Evolutionary conservation across 2,797 vertebrate species (phyloP), one percentile per base, ranked within the genome.

Genomic region (Pygocentrus nattereri): DNA sequence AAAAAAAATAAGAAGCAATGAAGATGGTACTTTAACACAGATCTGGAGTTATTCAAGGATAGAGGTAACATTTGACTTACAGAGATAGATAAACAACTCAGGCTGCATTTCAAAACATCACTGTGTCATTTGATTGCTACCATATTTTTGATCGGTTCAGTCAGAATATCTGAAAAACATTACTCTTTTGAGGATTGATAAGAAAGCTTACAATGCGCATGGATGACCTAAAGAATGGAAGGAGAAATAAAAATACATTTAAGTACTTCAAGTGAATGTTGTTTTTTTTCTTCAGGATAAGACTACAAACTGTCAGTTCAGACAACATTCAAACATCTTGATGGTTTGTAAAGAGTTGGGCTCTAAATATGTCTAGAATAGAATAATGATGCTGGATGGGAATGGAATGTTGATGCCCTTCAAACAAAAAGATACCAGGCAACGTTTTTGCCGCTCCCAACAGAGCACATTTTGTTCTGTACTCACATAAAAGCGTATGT

Each of bases 351-450:
- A 68, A 49, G 56, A 61, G 8, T 27, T 50, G 54, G 27, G 47
- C 25, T 77, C 58, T 72, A 65, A 72, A 64, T 72, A 65, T 56
- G 65, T 54, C 74, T n/a, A n/a, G n/a, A n/a, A n/a, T n/a, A 71
- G 23, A 23, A 71, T 64, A 49, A 82, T 49, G 23, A 25, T 25
- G 30, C 13, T 27, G 64, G 11, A 54, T 38, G 10, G 18, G 58
- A 5, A 56, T 56, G 18, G 58, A 5, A 56, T 56, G 69, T 44
- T 79, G 69, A 64, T 7, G 23, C 68, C 59, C 5, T 76, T 69
- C 19, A 61, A 76, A 70, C 6, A 71, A 50, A 56, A 41, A 38
- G 31, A 70, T 18, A 34, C 18, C 16, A 74, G 69, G 27, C 44
- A 81, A 30, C 34, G 27, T 80, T 70, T 70, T 80, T 18, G 49